Percentiles rank a stretch among this genome's conserved stretches.
phyloP scores from a whole-genome alignment of 2,888 invertebrate genomes.

The Erebia ligea region DNA sequence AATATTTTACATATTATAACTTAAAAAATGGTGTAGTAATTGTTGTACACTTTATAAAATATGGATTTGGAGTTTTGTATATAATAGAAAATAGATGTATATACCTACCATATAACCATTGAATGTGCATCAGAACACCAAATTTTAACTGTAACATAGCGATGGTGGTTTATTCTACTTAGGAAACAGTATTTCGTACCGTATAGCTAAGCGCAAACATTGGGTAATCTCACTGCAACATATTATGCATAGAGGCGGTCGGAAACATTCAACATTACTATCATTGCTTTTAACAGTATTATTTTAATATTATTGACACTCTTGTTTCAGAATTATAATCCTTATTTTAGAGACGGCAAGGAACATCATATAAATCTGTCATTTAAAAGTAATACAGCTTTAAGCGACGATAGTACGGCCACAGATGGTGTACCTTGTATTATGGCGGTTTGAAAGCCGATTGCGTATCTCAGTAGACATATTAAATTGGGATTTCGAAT shows the following conservation, averaged over 20 bases:
- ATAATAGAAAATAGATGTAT: constrained; percentile 57
- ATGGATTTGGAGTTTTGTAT: constrained; percentile 50
- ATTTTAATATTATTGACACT: no score
- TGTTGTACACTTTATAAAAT: constrained; percentile 44
- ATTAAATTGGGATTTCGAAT: no score
- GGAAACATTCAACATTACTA: no score
- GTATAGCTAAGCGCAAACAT: constrained; percentile 17
- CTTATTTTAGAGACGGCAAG: no score
- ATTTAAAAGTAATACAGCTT: no score
- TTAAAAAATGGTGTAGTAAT: constrained; percentile 42
- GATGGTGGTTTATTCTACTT: constrained; percentile 41
- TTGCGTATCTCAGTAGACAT: no score
- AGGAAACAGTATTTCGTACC: constrained; percentile 44
- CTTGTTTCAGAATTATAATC: no score
- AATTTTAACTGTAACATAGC: constrained; percentile 36
- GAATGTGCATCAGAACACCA: constrained; percentile 52
- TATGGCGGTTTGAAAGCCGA: no score
- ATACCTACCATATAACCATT: constrained; percentile 41
- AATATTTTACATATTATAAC: constrained; percentile 53
- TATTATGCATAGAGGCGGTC: background rate
- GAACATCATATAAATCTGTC: no score
- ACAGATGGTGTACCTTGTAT: no score
- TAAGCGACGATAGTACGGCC: no score
- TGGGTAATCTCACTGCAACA: background rate
- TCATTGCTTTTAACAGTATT: background rate